A percentile compares a stretch with the other conserved stretches of the same genome.
These are phyloP conservation scores for Equus przewalskii DNA, from an alignment of 2,113 vertebrate species.

Conservation along the genomic window DNA sequence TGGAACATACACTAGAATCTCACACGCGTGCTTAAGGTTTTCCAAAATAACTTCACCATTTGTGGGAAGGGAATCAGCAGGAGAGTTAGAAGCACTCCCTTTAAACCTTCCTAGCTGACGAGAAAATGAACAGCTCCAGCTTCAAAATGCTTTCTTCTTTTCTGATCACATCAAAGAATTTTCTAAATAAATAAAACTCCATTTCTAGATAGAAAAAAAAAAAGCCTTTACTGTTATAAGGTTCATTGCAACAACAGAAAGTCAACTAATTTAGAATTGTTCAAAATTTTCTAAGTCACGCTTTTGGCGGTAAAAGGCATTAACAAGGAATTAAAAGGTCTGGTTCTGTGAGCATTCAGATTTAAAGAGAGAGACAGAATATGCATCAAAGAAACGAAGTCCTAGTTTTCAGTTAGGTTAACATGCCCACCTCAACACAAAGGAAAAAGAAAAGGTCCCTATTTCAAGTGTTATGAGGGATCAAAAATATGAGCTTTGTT, in stretches of 20 bases:
- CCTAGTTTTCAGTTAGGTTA: constrained; percentile 1
- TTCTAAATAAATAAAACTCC: constrained; percentile 57
- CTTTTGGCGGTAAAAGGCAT: background rate
- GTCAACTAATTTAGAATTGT: constrained; percentile 13
- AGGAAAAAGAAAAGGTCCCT: background rate
- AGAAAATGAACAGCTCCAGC: constrained; percentile 5
- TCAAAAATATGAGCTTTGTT: background rate
- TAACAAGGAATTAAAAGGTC: background rate
- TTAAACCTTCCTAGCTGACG: constrained; percentile 39
- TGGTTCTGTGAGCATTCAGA: background rate
- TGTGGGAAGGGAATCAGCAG: background rate
- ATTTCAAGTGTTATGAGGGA: background rate
- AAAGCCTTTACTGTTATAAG: background rate
- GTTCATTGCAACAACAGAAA: background rate
- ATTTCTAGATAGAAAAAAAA: background rate
- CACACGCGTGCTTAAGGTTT: background rate
- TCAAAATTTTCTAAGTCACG: constrained; percentile 1
- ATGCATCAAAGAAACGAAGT: background rate
- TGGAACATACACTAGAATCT: background rate
- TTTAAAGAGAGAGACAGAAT: constrained; percentile 36
- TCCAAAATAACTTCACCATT: constrained; percentile 33
- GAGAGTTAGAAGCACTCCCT: background rate
- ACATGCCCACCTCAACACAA: background rate
- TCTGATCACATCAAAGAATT: constrained; percentile 45
- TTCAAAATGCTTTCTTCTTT: background rate